Evolutionary conservation across 2,113 vertebrate species (phyloP), one percentile per base, ranked within the genome.

Genomic region (Oreochromis spilurus): DNA sequence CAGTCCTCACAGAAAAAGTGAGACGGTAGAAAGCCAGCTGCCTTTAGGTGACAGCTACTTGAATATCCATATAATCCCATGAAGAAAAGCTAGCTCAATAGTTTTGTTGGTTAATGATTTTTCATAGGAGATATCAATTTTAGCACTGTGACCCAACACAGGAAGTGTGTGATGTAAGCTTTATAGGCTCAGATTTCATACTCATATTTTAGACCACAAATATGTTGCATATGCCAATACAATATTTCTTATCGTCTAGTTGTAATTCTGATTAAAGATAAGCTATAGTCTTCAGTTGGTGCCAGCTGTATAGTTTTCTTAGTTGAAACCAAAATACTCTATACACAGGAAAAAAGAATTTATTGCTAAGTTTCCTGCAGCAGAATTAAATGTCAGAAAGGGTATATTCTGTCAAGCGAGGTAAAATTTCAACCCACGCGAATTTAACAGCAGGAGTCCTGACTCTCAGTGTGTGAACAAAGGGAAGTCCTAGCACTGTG

Each of bases 41-140:
- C 16, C 89, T 81, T 92, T 89, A 85, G 90, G 77, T 93, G 91
- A 91, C 5, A 24, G 10, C 65, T 91, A 50, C 88, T 95, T 91
- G 93, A 96, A 95, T 93, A 95, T 95, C 94, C 85, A 95, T 94
- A 89, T 21, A 84, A 86, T 83, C 60, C 52, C 84, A 94, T 88
- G 86, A 87, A 92, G 83, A 82, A 82, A 29, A 48, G 40, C 58
- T 84, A 85, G 92, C 89, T 86, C 70, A 53, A 85, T 85, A 86
- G 48, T 58, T 24, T 52, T 53, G 16, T 36, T 57, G 36, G 5
- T 17, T 57, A 43, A 53, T 62, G 43, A 80, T 87, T 83, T 91
- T 92, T 77, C 14, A 93, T 60, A 62, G 19, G 7, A 34, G 60
- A 38, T 34, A 67, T 84, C 19, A 86, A 34, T 79, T 21, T 19